These are phyloP conservation scores for Drosophila pectinifera DNA, from an alignment of 1,140 invertebrate genomes.

Conservation along the genomic window DNA sequence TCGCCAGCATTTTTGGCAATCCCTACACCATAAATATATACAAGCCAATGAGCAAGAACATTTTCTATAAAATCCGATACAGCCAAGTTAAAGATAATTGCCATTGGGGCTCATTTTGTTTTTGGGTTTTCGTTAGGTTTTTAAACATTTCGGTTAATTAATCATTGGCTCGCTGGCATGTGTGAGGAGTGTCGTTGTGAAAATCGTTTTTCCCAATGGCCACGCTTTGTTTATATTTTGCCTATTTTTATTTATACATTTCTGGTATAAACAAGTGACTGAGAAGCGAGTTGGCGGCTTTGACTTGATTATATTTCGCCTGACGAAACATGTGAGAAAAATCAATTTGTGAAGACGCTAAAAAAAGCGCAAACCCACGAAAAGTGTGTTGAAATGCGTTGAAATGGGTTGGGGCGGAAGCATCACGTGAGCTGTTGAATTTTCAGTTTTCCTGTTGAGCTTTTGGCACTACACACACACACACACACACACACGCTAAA, in stretches of 20 bases:
- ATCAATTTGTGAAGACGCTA: conserved; percentile 64
- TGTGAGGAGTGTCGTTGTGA: conserved; percentile 25
- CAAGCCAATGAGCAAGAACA: not conserved
- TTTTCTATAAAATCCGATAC: conserved; percentile 28
- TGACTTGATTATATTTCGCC: conserved; percentile 53
- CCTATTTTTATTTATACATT: conserved; percentile 32
- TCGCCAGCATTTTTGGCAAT: conserved; percentile 43
- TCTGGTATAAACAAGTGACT: conserved; percentile 65
- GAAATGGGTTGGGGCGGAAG: conserved; percentile 8
- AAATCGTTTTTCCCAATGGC: conserved; percentile 44
- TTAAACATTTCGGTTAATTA: conserved; percentile 50
- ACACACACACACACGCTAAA: not conserved
- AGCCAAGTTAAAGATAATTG: conserved; percentile 51
- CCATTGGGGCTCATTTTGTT: conserved; percentile 11
- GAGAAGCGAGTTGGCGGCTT: conserved; percentile 10
- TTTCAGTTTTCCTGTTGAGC: not conserved
- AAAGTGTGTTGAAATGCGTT: conserved; percentile 43
- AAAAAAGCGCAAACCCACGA: conserved; percentile 37
- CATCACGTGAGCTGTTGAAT: conserved; percentile 35
- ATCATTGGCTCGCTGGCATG: conserved; percentile 37
- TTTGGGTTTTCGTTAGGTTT: conserved; percentile 23
- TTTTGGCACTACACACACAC: not conserved
- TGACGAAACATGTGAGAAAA: conserved; percentile 72
- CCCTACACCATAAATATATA: conserved; percentile 23
- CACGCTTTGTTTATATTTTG: conserved; percentile 43